Conservation (phyloP, 2,888 invertebrate genomes). For the Diarsia dahlii region DNA sequence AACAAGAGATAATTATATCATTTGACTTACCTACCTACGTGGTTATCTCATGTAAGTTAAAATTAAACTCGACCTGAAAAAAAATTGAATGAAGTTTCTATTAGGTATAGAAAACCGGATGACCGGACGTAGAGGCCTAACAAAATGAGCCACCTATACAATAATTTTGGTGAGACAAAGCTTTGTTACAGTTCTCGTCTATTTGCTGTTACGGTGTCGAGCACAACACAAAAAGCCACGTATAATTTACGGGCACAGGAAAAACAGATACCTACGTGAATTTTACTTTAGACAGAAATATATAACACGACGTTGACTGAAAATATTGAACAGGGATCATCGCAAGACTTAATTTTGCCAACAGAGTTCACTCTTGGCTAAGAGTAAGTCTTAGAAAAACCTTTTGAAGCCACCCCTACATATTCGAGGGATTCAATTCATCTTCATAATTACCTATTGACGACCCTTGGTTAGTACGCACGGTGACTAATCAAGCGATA, state of each 20-base stretch:
- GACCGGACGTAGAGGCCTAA: constrained; percentile 17
- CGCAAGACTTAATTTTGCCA: neutral
- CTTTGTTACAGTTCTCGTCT: constrained; percentile 53
- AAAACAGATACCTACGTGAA: constrained; percentile 46
- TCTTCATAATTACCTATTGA: neutral
- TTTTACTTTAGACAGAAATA: constrained; percentile 26
- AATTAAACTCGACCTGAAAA: neutral
- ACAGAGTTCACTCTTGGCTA: neutral
- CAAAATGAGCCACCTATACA: constrained; percentile 45
- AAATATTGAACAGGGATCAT: neutral
- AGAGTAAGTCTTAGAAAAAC: neutral
- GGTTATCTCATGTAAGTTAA: neutral
- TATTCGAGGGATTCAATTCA: neutral
- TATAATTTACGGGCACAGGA: constrained; percentile 54
- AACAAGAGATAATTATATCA: neutral
- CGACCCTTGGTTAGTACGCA: no score
- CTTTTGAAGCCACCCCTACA: neutral
- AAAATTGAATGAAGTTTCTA: neutral
- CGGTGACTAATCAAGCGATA: no score
- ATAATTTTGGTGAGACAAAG: constrained; percentile 59
- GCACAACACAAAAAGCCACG: constrained; percentile 59
- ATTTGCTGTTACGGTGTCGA: constrained; percentile 53
- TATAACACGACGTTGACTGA: constrained; percentile 1
- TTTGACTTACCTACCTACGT: neutral
- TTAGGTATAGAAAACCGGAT: constrained; percentile 19